Base-by-base conservation (phyloP, 2,888 invertebrate genomes). In the Chironomus tentans region DNA sequence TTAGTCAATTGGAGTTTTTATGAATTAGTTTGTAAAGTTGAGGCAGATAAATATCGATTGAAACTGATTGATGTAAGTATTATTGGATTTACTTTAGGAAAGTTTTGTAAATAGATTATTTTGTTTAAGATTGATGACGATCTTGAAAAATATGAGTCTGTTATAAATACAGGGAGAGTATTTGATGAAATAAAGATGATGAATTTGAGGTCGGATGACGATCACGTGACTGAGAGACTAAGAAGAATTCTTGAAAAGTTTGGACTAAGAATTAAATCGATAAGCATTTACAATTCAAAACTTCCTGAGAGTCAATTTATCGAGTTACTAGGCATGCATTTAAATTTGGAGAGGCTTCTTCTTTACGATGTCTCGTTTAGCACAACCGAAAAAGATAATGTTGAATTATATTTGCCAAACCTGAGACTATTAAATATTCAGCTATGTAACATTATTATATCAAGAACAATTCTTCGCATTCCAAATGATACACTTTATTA, bases 41-140 rank as follows among this genome's bases (percentile, higher is more conserved):
- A 74, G 10, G 62, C 21, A 4, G 15, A 62, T 6, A 61, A 62
- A 38, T 72, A 38, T 62, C 22, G 28, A 7, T 18, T 74, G 5
- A 68, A 65, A 21, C 7, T 74, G n/a, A 68, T 74, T 48, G 74
- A 74, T 47, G 74, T 74, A 74, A 74, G 74, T 72, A 38, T 70
- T 48, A 18, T 22, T 62, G n/a, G 24, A 61, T 47, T 38, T 38
- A 38, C 10, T 70, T 70, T 2, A 3, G 50, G n/a, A n/a, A n/a
- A n/a, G 56, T 62, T 22, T n/a, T 50, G 13, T 7, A n/a, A 48
- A 70, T 13, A 24, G 3, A n/a, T 12, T 13, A n/a, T 38, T 10
- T 15, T 15, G 2, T 56, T 71, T 74, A 62, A 74, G 74, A 18
- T 74, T 18, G 46, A 68, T 65, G 68, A 74, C 7, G 74, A 74